Evolutionary conservation across 2,113 vertebrate genomes (phyloP), one percentile per base, ranked within the genome.

Genomic region (Onychostruthus taczanowskii): DNA sequence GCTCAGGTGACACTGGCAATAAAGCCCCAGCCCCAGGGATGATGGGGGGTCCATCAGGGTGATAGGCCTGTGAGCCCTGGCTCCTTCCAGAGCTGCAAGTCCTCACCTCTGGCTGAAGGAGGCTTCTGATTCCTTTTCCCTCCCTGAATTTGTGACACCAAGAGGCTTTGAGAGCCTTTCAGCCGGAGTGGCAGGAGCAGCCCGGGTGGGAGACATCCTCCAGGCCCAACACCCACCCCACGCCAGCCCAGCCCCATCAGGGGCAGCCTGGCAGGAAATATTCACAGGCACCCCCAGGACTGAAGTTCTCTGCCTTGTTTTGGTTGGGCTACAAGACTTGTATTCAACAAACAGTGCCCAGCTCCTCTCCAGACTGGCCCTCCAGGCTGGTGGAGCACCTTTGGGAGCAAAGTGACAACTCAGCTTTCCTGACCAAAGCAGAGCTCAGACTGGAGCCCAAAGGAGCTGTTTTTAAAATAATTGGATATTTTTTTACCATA

Each of bases 11-110:
- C 9, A 3, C 47, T 61, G 23, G 52, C 15, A 55, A 4, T 16
- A 20, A n/a, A 16, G 6, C 16, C 50, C 30, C 62, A 50, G 13
- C 26, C 58, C 62, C 1, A 1, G 44, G 33, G 20, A 5, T 37
- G 49, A 13, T 6, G 26, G 1, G 31, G 33, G 5, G 16, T 18
- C 52, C 1, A 0, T 5, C 46, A 7, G 1, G 5, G 63, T 1
- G 39, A 24, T 1, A 9, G 22, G 10, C 10, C 49, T 5, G 28
- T 0, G 37, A 39, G 44, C 31, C 0, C 4, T 15, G 10, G 28
- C 19, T 28, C 47, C 33, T 19, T 31, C 43, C 73, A 7, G 87
- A 35, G 49, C 76, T 68, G 81, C 8, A 31, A 70, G 4, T 26
- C 12, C 79, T 53, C 4, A 0, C 0, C 4, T 30, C 76, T 30